These are phyloP conservation scores for Eumerus sabulonum DNA, from an alignment of 2,888 invertebrate genomes.

Conservation along the genomic window DNA sequence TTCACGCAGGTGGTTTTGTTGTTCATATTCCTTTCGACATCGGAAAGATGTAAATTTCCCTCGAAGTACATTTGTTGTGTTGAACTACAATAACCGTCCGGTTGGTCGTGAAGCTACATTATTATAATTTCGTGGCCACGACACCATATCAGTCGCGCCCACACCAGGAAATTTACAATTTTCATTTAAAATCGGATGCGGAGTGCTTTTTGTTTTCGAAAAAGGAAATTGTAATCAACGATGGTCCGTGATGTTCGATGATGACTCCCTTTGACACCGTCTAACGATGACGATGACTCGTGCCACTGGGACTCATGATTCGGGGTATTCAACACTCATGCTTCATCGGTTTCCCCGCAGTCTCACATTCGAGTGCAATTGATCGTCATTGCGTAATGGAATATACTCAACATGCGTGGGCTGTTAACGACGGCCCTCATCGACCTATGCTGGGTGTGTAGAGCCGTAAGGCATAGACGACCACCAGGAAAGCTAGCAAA, in stretches of 20 bases:
- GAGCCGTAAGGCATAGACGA: too few relatives aligned
- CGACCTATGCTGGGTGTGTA: slow-evolving; percentile 2
- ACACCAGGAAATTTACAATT: slow-evolving; percentile 56
- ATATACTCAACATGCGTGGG: slow-evolving; percentile 56
- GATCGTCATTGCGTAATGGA: slow-evolving; percentile 41
- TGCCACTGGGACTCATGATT: slow-evolving; percentile 22
- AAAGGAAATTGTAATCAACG: too few relatives aligned
- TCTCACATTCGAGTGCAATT: slow-evolving; percentile 33
- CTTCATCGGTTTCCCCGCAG: slow-evolving; percentile 20
- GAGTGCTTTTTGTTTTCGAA: slow-evolving; percentile 17
- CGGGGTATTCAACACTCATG: slow-evolving; percentile 15
- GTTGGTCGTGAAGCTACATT: slow-evolving; percentile 28
- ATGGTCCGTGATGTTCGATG: too few relatives aligned
- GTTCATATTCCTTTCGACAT: neutral
- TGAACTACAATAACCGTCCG: neutral
- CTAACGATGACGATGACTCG: slow-evolving; percentile 35
- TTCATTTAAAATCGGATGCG: slow-evolving; percentile 40
- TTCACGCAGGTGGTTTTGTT: slow-evolving; percentile 37
- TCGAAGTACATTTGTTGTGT: neutral
- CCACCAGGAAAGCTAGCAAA: too few relatives aligned
- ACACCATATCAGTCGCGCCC: slow-evolving; percentile 13
- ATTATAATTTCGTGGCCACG: slow-evolving; percentile 25
- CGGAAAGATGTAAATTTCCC: slow-evolving; percentile 33
- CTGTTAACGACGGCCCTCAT: slow-evolving; percentile 27
- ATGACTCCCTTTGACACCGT: neutral